phyloP scores from a whole-genome alignment of 2,113 vertebrate species.

The Pithys albifrons region DNA sequence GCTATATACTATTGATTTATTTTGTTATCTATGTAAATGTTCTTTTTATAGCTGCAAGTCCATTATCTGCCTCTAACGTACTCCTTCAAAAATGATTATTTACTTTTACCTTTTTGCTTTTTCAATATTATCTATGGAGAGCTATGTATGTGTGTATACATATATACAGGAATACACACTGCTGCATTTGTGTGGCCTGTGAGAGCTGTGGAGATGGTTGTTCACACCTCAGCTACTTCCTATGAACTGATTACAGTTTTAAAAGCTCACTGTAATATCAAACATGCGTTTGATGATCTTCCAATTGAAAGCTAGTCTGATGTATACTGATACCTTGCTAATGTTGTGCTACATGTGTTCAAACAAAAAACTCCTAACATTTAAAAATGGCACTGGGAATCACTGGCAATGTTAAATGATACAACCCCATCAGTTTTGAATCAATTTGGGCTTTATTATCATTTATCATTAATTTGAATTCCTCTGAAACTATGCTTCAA shows the following conservation, averaged over 20 bases:
- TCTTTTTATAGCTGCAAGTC: neutral
- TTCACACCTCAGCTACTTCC: neutral
- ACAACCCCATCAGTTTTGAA: slow-evolving; percentile 42
- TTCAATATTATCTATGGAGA: rapidly evolving
- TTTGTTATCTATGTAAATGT: neutral
- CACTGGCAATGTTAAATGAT: neutral
- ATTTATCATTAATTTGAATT: slow-evolving; percentile 72
- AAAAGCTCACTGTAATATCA: neutral
- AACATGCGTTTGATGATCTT: neutral
- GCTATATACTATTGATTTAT: neutral
- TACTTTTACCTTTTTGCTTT: neutral
- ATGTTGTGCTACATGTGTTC: neutral
- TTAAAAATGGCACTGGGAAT: neutral
- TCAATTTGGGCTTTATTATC: slow-evolving; percentile 51
- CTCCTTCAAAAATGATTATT: neutral
- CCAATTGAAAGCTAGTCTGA: neutral
- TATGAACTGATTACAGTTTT: neutral
- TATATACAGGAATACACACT: rapidly evolving
- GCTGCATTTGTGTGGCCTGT: neutral
- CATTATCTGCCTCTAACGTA: neutral
- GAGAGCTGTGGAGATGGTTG: neutral
- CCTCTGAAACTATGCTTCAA: slow-evolving; percentile 54
- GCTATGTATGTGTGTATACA: rapidly evolving
- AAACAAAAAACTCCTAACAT: neutral
- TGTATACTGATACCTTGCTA: neutral